Base-by-base conservation (phyloP, 2,797 vertebrate genomes). In the Amazona finschi region DNA sequence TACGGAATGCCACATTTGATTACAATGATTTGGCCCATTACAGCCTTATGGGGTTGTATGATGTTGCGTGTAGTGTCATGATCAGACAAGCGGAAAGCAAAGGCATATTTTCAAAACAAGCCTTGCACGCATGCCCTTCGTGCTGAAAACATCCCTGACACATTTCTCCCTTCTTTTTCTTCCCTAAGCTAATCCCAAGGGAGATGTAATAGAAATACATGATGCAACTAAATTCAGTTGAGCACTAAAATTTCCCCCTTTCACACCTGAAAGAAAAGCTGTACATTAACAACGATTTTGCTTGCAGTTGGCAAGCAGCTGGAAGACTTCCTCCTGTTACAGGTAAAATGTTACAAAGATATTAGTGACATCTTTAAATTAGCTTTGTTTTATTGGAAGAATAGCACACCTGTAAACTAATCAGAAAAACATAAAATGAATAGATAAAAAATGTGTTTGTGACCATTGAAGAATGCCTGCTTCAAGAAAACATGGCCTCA, bases 71-170 rank as follows among this genome's bases (percentile, higher is more conserved):
- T 49, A 30, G 87, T 98, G 97, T 91, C 96, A 96, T 90, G 97
- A 98, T 96, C 97, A 95, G 98, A 98, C 98, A 98, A 97, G 98
- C 98, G 97, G 97, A 98, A 98, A 98, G 97, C 92, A 94, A 97
- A 97, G 98, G 96, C 97, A 97, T 96, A 96, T 97, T 98, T 97
- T 97, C 97, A 96, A 97, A 98, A 98, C 94, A 97, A 97, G 93
- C 22, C 96, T 96, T 81, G 97, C 97, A 97, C 96, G 96, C 90
- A 91, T 83, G 95, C 91, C 96, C 95, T 96, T 92, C 95, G 53
- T 87, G 71, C 92, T 92, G 86, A 87, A 96, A 95, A 91, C 90
- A 97, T 79, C 90, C 66, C 92, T 33, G 43, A 66, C 93, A 89
- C 76, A 39, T 62, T 89, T 78, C 58, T 69, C 33, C n/a, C 12